phyloP scores from a whole-genome alignment of 53 echinoderm and acorn worm species.

The Stichopus horrens region DNA sequence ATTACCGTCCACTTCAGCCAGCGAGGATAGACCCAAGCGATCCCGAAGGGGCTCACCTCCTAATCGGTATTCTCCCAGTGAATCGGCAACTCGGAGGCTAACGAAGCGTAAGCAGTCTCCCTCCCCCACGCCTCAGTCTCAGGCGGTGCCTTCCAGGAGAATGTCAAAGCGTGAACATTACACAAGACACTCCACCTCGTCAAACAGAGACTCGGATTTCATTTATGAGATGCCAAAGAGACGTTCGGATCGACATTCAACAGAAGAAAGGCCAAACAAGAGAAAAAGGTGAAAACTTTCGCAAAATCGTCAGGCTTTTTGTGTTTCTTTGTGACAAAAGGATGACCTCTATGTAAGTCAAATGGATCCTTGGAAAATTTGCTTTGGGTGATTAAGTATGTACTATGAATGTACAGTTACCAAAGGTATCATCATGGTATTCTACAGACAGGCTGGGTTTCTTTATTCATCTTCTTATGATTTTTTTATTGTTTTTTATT shows the following conservation, averaged over 20 bases:
- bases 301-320: neutral
- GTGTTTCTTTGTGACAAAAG: neutral
- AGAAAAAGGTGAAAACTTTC: slow-evolving; percentile 28
- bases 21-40: slow-evolving; percentile 53
- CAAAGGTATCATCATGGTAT: neutral
- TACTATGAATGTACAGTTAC: neutral
- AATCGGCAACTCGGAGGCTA: slow-evolving; percentile 49
- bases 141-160: slow-evolving; percentile 50
- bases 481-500: neutral
- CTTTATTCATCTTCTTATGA: neutral
- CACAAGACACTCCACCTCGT: slow-evolving; percentile 48
- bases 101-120: slow-evolving; percentile 53
- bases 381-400: too few species aligned
- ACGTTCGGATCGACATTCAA: slow-evolving; percentile 24
- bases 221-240: slow-evolving; percentile 44
- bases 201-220: slow-evolving; percentile 38
- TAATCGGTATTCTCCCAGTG: slow-evolving; percentile 74
- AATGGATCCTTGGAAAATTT: neutral
- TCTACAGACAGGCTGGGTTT: neutral
- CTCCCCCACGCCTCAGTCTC: slow-evolving; percentile 46
- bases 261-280: slow-evolving; percentile 26
- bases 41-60: slow-evolving; percentile 76
- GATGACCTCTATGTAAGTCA: neutral
- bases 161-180: slow-evolving; percentile 56
- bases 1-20: slow-evolving; percentile 16